phyloP scores from a whole-genome alignment of 2,797 vertebrate genomes.

The Natrix natrix region DNA sequence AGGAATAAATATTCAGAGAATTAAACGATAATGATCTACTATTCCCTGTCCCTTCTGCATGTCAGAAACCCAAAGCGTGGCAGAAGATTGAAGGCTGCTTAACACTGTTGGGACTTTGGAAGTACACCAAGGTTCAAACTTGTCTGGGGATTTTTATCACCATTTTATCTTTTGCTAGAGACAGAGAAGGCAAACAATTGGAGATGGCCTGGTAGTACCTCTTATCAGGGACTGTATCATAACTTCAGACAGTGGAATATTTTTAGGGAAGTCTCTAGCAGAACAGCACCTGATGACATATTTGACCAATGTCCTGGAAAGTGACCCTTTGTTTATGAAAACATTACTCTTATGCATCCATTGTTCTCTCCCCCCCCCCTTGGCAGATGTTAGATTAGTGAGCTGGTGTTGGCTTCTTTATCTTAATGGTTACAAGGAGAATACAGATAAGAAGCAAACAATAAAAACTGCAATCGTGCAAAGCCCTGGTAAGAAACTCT shows the following conservation, averaged over 20 bases:
- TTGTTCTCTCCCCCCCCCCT: neutral
- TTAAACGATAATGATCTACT: neutral
- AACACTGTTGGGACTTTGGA: neutral
- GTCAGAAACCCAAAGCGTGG: neutral
- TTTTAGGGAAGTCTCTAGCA: neutral
- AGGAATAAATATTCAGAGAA: neutral
- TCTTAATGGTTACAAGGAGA: neutral
- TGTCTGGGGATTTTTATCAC: neutral
- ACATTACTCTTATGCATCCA: neutral
- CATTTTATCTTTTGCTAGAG: neutral
- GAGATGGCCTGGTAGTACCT: neutral
- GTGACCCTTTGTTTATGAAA: neutral
- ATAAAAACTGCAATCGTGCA: neutral
- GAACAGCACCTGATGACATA: neutral
- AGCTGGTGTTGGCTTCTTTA: neutral
- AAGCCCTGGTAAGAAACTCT: neutral
- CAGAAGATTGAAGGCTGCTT: neutral
- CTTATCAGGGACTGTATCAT: neutral
- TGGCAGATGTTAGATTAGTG: neutral
- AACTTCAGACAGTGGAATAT: neutral
- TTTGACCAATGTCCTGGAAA: neutral
- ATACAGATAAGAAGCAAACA: neutral
- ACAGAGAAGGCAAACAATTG: neutral
- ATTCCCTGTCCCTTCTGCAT: neutral
- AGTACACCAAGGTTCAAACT: neutral